Evolutionary conservation across 2,113 vertebrate species (phyloP).

Genomic region (Clarias gariepinus): DNA sequence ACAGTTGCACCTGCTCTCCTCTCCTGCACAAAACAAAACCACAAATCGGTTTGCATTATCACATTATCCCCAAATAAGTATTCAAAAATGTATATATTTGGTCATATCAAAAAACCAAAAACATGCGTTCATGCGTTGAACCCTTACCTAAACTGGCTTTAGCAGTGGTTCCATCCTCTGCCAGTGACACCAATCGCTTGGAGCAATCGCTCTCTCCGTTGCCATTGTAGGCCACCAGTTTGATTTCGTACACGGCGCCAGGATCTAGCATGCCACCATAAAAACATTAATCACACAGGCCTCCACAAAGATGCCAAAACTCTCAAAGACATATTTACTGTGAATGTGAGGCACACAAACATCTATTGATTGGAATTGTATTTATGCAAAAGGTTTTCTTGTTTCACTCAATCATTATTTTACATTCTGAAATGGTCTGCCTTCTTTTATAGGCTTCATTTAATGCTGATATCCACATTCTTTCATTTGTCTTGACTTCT

Average conservation of each 20-base stretch:
- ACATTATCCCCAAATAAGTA: neutral
- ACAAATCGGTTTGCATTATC: neutral
- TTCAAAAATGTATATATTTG: neutral
- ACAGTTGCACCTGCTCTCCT: conserved; percentile 65
- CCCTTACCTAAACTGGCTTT: conserved; percentile 54
- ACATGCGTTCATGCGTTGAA: neutral
- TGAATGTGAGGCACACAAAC: neutral
- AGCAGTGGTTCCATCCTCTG: conserved; percentile 62
- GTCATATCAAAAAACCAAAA: neutral
- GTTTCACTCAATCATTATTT: neutral
- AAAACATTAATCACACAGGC: conserved; percentile 15
- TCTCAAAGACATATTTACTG: conserved; percentile 10
- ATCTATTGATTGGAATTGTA: neutral
- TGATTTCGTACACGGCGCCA: conserved; percentile 70
- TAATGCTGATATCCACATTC: neutral
- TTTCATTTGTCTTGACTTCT: neutral
- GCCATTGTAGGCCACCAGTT: conserved; percentile 74
- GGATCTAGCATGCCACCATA: conserved; percentile 60
- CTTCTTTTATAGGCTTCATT: neutral
- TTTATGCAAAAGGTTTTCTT: neutral
- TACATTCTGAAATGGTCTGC: neutral
- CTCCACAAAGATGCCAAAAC: neutral
- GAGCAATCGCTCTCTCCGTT: conserved; percentile 75
- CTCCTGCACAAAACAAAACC: conserved; percentile 48
- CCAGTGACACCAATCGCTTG: conserved; percentile 68